Evolutionary conservation across 2,888 invertebrate species (phyloP), one percentile per base, ranked within the genome.

Genomic region (Ctena decussata): DNA sequence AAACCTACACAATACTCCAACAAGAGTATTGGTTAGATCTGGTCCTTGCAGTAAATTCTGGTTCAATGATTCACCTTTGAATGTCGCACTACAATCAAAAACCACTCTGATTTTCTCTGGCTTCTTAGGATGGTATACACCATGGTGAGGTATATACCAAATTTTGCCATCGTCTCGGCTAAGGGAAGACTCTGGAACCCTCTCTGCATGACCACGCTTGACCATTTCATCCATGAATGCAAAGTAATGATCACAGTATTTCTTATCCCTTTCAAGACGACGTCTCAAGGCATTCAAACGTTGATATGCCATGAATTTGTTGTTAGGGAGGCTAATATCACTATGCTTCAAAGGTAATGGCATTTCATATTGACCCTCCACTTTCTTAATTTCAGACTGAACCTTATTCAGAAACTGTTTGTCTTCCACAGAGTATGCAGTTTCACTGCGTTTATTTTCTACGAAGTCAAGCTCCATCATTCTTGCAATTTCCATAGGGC

Each of bases 131-230:
- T 71, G 69, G 72, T n/a, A n/a, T n/a, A n/a, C n/a, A n/a, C n/a
- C n/a, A n/a, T n/a, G n/a, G n/a, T n/a, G n/a, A n/a, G n/a, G 71
- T 69, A 77, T 46, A 65, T 77, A 69, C 77, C 46, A 46, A 15
- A 46, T 70, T 2, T 70, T 60, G 70, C 72, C 74, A n/a, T 44
- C 44, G 24, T 57, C 46, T 57, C 27, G 15, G 27, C 49, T 30
- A 8, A 72, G 44, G 21, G 6, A 73, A 18, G 0, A 18, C 24
- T 39, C 21, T 32, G 77, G 46, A 18, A 71, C 71, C 41, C 15
- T 77, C 6, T 77, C 41, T 44, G 30, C 76, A 21, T 70, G 53
- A 37, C 21, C 53, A 11, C 39, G 30, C 27, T 35, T 39, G 11
- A 77, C 30, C 24, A 77, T 44, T 21, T 65, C 74, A 6, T 57